Percentiles rank a stretch among this genome's conserved stretches.
phyloP scores from a whole-genome alignment of 2,113 vertebrate genomes.

The Hippocampus zosterae region DNA sequence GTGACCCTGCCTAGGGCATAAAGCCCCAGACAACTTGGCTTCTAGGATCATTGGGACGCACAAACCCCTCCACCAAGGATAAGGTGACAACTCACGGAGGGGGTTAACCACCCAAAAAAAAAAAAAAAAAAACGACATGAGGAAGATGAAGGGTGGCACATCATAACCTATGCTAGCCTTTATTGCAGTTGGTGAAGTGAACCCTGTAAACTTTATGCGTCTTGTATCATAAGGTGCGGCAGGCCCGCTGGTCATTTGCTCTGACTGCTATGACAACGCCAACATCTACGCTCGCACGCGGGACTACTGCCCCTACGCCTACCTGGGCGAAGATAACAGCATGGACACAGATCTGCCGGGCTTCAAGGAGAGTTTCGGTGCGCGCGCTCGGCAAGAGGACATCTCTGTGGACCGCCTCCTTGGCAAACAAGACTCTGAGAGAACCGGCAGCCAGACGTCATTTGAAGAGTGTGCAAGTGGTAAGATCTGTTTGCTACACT shows the following conservation, averaged over 20 bases:
- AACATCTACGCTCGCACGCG: slow-evolving; percentile 89
- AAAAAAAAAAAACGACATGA: too few relatives aligned
- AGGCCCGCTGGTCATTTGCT: slow-evolving; percentile 85
- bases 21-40: too few relatives aligned
- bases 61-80: too few relatives aligned
- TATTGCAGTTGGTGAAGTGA: background rate
- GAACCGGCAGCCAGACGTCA: slow-evolving; percentile 60
- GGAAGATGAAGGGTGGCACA: too few relatives aligned
- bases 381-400: slow-evolving; percentile 61
- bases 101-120: too few relatives aligned
- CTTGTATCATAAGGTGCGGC: slow-evolving; percentile 47
- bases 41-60: too few relatives aligned
- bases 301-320: slow-evolving; percentile 90
- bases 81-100: too few relatives aligned
- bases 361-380: slow-evolving; percentile 46
- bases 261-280: slow-evolving; percentile 94
- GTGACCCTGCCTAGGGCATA: too few relatives aligned
- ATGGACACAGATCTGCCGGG: slow-evolving; percentile 76
- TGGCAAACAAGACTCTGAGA: slow-evolving; percentile 70
- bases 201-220: background rate
- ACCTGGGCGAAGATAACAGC: slow-evolving; percentile 80
- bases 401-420: slow-evolving; percentile 67
- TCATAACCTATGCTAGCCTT: too few relatives aligned
- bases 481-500: slow-evolving; percentile 40
- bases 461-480: slow-evolving; percentile 69